Evolutionary conservation across 2,888 invertebrate species (phyloP), one percentile per base, ranked within the genome.

Genomic region (Netelia melanura): DNA sequence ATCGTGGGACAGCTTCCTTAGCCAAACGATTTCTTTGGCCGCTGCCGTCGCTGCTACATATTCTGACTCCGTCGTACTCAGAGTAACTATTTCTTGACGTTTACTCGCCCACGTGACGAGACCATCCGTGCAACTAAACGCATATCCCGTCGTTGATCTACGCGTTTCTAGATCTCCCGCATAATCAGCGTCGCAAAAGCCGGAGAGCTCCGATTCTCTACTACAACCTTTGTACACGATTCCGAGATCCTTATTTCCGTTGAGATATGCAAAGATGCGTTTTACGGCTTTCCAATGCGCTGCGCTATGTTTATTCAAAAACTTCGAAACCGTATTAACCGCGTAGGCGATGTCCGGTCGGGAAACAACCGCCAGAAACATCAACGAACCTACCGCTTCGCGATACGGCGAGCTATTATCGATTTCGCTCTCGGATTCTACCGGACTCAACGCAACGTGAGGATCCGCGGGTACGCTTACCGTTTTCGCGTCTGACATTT

Each of bases 211-310:
- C 11, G 65, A n/a, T 11, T 84, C 70, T 21, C 72, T 82, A 54
- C 83, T 79, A 38, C 75, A 74, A 74, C 56, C 77, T 79, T 30
- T 21, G 30, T 85, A 86, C 38, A 80, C 21, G 3, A 88, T 87
- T 17, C 87, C 87, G 23, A 54, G 52, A 3, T 86, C 78, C 0
- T 1, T 10, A 0, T 85, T 86, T 14, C 79, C 84, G 1, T 23
- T 10, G 0, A 87, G 30, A 44, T 87, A 88, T 14, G 76, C 67
- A 10, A 88, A 81, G 5, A 87, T 83, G 25, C 85, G 70, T 64
- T 86, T 88, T 0, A 86, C 87, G 0, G 87, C 87, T 9, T 81
- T 64, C 82, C 85, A 88, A 65, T 89, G 88, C 21, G n/a, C 76
- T 1, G 52, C 77, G 10, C 78, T 79, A 52, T 88, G 84, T 1